Percentiles rank a stretch among this genome's conserved stretches.
These are phyloP conservation scores for Dissostichus mawsoni DNA, from an alignment of 2,113 vertebrate genomes.

Conservation along the genomic window DNA sequence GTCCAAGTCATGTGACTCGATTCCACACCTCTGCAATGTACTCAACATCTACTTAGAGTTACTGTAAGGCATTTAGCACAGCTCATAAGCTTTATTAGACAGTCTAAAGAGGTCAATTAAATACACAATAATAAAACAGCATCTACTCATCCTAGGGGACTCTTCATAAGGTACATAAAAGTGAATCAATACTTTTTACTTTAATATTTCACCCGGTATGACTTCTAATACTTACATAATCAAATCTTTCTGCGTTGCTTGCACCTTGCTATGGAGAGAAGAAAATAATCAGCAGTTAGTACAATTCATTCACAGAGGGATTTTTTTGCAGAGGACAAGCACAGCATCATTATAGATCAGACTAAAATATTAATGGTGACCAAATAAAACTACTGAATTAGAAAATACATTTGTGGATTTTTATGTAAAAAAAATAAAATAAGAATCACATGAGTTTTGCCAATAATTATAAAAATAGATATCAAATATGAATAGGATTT, in stretches of 20 bases:
- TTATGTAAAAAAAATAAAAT: not conserved
- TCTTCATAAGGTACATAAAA: not conserved
- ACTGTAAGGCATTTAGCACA: not conserved
- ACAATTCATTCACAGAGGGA: not conserved
- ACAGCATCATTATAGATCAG: constrained; percentile 36
- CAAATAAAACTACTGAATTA: constrained; percentile 54
- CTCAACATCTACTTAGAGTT: too few relatives aligned
- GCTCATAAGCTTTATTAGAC: not conserved
- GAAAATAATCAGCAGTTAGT: constrained; percentile 36
- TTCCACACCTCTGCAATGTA: too few relatives aligned
- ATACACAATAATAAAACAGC: not conserved
- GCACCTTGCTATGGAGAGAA: constrained; percentile 89
- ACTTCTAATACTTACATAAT: constrained; percentile 91
- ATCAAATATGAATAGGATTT: constrained; percentile 49
- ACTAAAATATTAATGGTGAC: constrained; percentile 50
- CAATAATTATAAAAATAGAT: constrained; percentile 28
- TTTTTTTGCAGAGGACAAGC: constrained; percentile 26
- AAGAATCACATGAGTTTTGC: constrained; percentile 47
- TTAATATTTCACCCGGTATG: not conserved
- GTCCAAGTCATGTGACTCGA: too few relatives aligned
- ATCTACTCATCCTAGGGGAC: not conserved
- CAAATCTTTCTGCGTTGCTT: constrained; percentile 98
- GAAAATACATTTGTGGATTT: constrained; percentile 39
- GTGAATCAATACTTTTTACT: not conserved
- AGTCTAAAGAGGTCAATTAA: not conserved